Conservation (phyloP, 2,888 invertebrate species). For the Leptinotarsa juncta region DNA sequence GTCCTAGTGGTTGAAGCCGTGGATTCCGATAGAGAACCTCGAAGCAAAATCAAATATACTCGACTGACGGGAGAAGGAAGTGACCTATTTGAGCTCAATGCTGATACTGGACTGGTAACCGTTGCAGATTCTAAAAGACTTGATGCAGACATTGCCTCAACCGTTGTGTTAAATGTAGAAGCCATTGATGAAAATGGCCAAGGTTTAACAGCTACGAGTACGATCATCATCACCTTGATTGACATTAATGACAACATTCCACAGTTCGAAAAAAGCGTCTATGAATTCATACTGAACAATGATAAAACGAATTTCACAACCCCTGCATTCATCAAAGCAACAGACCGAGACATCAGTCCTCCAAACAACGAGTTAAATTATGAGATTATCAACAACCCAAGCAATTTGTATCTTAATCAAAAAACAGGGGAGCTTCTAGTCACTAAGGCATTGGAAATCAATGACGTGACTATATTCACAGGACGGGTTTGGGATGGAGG, state of each 20-base stretch:
- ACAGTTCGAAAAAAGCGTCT: conserved; percentile 80
- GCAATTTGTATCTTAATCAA: conserved; percentile 78
- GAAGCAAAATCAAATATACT: conserved; percentile 70
- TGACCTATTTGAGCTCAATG: conserved; percentile 82
- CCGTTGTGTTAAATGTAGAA: conserved; percentile 83
- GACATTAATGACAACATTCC: conserved; percentile 72
- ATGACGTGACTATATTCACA: conserved; percentile 72
- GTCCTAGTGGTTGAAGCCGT: conserved; percentile 77
- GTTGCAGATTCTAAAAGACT: conserved; percentile 81
- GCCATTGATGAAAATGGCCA: conserved; percentile 89
- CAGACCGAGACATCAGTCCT: conserved; percentile 83
- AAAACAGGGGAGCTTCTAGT: conserved; percentile 81
- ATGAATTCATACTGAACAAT: conserved; percentile 83
- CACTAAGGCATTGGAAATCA: conserved; percentile 64
- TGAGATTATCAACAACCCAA: conserved; percentile 81
- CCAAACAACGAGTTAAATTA: conserved; percentile 90
- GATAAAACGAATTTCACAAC: conserved; percentile 79
- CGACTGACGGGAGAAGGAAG: conserved; percentile 70
- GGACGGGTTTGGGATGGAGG: conserved; percentile 88
- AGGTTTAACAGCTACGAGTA: conserved; percentile 80
- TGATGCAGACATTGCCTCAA: conserved; percentile 85
- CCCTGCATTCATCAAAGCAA: conserved; percentile 81
- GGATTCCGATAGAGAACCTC: conserved; percentile 83
- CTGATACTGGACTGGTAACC: conserved; percentile 82
- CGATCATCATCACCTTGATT: conserved; percentile 79